Base-by-base conservation (phyloP, 2,113 vertebrate genomes). In the Eurypyga helias region DNA sequence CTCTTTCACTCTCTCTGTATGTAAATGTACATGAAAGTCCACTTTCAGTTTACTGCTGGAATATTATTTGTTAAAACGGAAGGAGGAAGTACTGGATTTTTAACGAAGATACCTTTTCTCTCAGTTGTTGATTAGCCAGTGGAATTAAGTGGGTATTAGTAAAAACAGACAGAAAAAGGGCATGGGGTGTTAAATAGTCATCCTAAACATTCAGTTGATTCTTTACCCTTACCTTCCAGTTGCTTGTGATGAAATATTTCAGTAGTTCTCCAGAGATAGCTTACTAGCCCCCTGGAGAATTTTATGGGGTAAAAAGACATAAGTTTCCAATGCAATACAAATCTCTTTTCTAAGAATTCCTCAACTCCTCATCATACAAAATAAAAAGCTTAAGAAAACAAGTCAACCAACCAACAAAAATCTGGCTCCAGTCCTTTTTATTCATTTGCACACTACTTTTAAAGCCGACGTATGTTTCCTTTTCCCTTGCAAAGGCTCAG, bases 401-500 rank as follows among this genome's bases (percentile, higher is more conserved):
- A 83, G 77, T 66, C 66, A 83, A 41, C 38, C 58, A 77, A 70
- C 45, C 58, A 78, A 60, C 38, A 83, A 61, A 93, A 81, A 52
- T 48, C 76, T 84, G 67, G 17, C 77, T 72, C 34, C 54, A 31
- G 80, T 75, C 65, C 89, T 75, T 84, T 95, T 66, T 89, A 62
- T 84, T 92, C 23, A n/a, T 94, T 94, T 79, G 61, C 61, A 60
- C 65, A 8, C 52, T 90, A 33, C 69, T 96, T 96, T 89, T 87
- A 94, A 93, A 89, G 80, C 60, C 21, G 11, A 51, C 29, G 67
- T 89, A 36, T 69, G 90, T 96, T 97, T 97, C 92, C 89, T 95
- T 87, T 95, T 90, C 87, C 94, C 83, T 89, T 92, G 89, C 69
- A 46, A 96, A 95, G 86, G 77, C 77, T 77, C 48, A 84, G 92